Evolutionary conservation across 1,140 invertebrate species (phyloP).

Genomic region (Penaeus vannamei): DNA sequence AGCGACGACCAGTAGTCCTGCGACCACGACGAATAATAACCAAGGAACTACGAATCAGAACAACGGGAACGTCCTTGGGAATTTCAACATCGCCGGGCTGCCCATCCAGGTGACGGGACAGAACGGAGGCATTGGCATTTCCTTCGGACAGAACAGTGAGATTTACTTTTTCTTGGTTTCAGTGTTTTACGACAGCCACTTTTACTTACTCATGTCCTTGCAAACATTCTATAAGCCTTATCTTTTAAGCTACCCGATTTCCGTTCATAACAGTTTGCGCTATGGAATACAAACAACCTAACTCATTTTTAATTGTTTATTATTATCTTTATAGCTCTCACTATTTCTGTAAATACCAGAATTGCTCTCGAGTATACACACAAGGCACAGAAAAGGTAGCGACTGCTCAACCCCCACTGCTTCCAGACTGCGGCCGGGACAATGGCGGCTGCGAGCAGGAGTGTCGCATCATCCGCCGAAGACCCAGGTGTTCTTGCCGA

Average conservation of each 20-base stretch:
- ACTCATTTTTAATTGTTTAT: too few species aligned
- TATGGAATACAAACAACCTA: too few species aligned
- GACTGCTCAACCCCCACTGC: not conserved
- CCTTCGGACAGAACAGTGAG: constrained; percentile 22
- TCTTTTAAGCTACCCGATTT: too few species aligned
- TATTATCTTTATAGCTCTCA: too few species aligned
- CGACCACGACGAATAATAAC: not conserved
- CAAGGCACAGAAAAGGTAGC: not conserved
- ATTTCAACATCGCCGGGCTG: constrained; percentile 38
- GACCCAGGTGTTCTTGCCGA: constrained; percentile 85
- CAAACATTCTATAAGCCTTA: not conserved
- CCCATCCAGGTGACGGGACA: constrained; percentile 17
- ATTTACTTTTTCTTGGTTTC: not conserved
- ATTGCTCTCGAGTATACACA: not conserved
- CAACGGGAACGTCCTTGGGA: constrained; percentile 7
- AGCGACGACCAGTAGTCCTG: too few species aligned
- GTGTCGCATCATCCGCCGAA: constrained; percentile 71
- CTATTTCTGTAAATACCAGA: not conserved
- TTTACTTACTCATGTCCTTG: not conserved
- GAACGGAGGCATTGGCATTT: constrained; percentile 36
- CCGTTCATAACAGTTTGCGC: too few species aligned
- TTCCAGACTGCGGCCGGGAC: constrained; percentile 68
- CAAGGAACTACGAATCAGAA: not conserved
- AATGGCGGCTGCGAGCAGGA: constrained; percentile 75
- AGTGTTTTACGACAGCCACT: not conserved